Evolutionary conservation across 2,797 vertebrate genomes (phyloP), one percentile per base, ranked within the genome.

Genomic region (Selene dorsalis): DNA sequence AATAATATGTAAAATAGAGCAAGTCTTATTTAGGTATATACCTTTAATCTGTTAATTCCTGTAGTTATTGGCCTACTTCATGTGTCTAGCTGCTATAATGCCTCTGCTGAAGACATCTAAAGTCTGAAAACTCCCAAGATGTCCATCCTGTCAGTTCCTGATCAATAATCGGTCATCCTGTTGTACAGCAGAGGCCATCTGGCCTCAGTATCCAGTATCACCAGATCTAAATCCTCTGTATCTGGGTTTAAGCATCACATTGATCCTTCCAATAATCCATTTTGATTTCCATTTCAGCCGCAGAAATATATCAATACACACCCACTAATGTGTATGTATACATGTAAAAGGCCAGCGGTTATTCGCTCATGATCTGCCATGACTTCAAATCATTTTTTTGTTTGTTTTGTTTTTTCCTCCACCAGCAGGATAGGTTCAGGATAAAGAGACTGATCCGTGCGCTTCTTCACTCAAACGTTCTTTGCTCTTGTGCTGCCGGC

Each of bases 261-360:
- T 26, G 7, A 57, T 81, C 43, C 65, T 73, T 77, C 43, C 52
- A 80, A 65, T 48, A 84, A 88, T 88, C 78, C 66, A 84, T 85
- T 85, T 79, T 85, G 75, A 89, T 79, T 84, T 84, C 41, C 50
- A 69, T 60, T 71, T 66, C 45, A 56, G 73, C 68, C 62, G 71
- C 69, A 53, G 72, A 62, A 59, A 80, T 79, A 83, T 86, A 87
- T 89, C 86, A 82, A 84, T 87, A 74, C 5, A 72, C 48, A 65
- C 64, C 47, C 32, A 81, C 71, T 77, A 77, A 70, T 73, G 14
- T 56, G 26, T 56, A 17, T 55, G 18, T 32, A 32, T 32, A 11
- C 13, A 2, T 79, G 61, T 35, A 52, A 88, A 86, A 85, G 70
- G 82, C 26, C 79, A 75, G 30, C 58, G 22, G 55, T 69, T 64